Evolutionary conservation across 2,888 invertebrate species (phyloP), one percentile per base, ranked within the genome.

Genomic region (Aspidiotus destructor): DNA sequence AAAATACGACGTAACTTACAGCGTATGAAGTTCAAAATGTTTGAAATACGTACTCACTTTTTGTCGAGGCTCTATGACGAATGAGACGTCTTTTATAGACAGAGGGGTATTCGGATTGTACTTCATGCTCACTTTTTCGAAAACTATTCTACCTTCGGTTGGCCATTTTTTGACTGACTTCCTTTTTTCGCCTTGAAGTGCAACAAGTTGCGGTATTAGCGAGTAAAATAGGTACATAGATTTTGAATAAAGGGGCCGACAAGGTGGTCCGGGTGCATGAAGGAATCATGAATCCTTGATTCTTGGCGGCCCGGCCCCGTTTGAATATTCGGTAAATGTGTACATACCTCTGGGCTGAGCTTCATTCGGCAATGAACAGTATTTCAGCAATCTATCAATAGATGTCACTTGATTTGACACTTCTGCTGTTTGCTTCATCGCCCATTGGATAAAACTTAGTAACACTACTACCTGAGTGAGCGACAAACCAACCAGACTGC

Each of bases 51-150:
- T 28, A 41, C 52, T 54, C 68, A 78, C 77, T 75, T 88, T 88
- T 74, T 88, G 86, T 69, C 77, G 78, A 0, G 85, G 79, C 70
- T 79, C 74, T 13, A 88, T 81, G 0, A 78, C 76, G 69, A 91
- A 82, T 70, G 81, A 83, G 8, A 92, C 77, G 71, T 85, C 82
- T 72, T 84, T 87, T 17, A 95, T 80, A n/a, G 93, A 90, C 1
- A 84, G 81, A 0, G 88, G 84, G 62, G 86, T 86, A 0, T 82
- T 80, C 6, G 84, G 82, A 68, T 84, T 79, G 77, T 95, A 95
- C 73, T 84, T 83, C 70, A 95, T 77, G 70, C 77, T 85, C 48
- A 91, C 81, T 73, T 84, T 81, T 0, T 81, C 80, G 76, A 90
- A 89, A 74, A 83, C 79, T n/a, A 91, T 79, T 72, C 80, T 81